Percentiles rank a stretch among this genome's conserved stretches.
Evolutionary conservation across 1,140 invertebrate genomes (phyloP).

Genomic region (Gryon sp.): DNA sequence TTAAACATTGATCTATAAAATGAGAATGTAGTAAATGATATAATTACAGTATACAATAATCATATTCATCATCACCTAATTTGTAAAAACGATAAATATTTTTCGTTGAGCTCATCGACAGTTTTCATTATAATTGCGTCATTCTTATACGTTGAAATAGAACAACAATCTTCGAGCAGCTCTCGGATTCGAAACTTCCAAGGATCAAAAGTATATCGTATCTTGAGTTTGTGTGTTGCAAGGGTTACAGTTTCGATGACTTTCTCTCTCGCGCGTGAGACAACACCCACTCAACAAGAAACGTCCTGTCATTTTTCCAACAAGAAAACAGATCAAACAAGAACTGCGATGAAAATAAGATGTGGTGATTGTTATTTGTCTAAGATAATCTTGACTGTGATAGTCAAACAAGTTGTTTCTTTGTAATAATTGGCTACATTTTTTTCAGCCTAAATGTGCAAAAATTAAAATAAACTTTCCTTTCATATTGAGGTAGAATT

Average conservation of each 20-base stretch:
- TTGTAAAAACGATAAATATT: constrained; percentile 3
- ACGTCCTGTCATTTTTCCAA: constrained; percentile 27
- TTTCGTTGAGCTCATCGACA: constrained; percentile 14
- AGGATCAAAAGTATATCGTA: constrained; percentile 38
- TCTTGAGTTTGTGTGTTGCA: constrained; percentile 11
- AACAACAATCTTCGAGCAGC: neutral
- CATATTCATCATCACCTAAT: neutral
- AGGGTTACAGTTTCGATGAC: constrained; percentile 48
- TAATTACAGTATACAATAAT: no score
- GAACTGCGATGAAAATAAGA: neutral
- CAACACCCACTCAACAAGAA: constrained; percentile 34
- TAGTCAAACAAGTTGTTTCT: no score
- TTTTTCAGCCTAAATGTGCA: no score
- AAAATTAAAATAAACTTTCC: no score
- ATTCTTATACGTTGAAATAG: neutral
- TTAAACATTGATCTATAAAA: no score
- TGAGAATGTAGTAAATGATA: no score
- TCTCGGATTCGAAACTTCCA: constrained; percentile 16
- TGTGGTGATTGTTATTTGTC: constrained; percentile 7
- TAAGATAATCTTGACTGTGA: constrained; percentile 4
- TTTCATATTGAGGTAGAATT: no score
- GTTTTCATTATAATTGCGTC: constrained; percentile 37
- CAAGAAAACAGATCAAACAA: constrained; percentile 1
- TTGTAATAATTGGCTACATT: no score
- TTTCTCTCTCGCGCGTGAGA: constrained; percentile 47